These are phyloP conservation scores for Telmatherina bonti DNA, from an alignment of 2,797 vertebrate species.

Conservation along the genomic window DNA sequence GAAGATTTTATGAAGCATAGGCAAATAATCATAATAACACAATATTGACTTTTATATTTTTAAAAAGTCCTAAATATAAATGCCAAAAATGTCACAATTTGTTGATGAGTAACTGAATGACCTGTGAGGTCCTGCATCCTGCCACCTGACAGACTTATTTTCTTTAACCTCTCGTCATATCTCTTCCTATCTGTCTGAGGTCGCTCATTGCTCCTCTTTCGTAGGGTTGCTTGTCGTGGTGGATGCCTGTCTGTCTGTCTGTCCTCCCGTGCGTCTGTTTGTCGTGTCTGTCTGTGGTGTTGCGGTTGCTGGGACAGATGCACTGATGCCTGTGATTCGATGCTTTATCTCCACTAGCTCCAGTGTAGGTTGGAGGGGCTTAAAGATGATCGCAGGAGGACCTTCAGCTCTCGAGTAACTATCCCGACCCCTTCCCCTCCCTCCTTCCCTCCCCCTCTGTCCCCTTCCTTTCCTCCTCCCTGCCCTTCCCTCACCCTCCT, in stretches of 20 bases:
- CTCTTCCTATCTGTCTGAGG: constrained; percentile 12
- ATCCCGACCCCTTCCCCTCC: constrained; percentile 88
- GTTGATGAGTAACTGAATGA: constrained; percentile 12
- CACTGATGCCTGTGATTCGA: constrained; percentile 86
- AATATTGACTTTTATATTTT: background rate
- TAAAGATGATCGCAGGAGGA: constrained; percentile 99
- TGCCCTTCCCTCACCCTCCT: constrained; percentile 85
- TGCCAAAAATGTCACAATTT: constrained; percentile 1
- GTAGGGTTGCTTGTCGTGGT: constrained; percentile 69
- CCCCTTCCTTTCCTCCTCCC: constrained; percentile 80
- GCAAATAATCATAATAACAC: background rate
- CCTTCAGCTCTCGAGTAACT: constrained; percentile 99
- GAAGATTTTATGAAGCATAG: background rate
- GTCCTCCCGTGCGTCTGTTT: constrained; percentile 30
- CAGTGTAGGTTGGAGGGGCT: constrained; percentile 99
- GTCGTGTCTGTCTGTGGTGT: constrained; percentile 83
- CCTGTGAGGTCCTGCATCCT: background rate
- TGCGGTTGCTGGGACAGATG: constrained; percentile 80
- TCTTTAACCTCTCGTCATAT: constrained; percentile 9
- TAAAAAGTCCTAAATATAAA: background rate
- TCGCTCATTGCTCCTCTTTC: constrained; percentile 48
- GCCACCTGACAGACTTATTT: constrained; percentile 20
- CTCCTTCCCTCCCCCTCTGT: constrained; percentile 88
- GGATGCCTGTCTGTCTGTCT: constrained; percentile 65
- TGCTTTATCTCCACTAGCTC: constrained; percentile 99